These are phyloP conservation scores for Cephus cinctus DNA, from an alignment of 1,140 invertebrate genomes.

Conservation along the genomic window DNA sequence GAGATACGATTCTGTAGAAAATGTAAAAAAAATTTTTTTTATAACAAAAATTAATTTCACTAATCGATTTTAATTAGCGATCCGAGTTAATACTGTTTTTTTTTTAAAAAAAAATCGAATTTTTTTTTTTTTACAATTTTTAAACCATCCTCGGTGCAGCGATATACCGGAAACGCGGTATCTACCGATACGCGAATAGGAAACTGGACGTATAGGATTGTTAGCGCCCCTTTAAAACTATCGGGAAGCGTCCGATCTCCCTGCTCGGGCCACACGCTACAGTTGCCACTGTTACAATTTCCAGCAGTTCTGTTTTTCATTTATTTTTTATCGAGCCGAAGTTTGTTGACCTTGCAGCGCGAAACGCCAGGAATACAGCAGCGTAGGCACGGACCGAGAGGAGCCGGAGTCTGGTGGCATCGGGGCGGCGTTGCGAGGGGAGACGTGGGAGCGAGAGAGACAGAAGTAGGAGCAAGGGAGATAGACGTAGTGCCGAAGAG, in stretches of 20 bases:
- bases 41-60: no score
- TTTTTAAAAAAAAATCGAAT: no score
- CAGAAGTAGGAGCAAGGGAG: background rate
- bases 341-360: conserved; percentile 39
- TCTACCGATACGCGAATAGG: no score
- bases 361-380: conserved; percentile 39
- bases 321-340: conserved; percentile 39
- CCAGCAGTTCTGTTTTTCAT: conserved; percentile 36
- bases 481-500: background rate
- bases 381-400: conserved; percentile 18
- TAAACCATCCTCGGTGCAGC: no score
- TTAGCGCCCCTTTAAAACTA: conserved; percentile 16
- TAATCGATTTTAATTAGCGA: no score
- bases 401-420: conserved; percentile 10
- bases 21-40: no score
- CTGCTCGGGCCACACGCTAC: background rate
- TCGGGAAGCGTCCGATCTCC: background rate
- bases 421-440: conserved; percentile 9
- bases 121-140: no score
- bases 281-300: conserved; percentile 38
- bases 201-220: no score
- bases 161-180: no score
- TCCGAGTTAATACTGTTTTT: no score
- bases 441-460: background rate
- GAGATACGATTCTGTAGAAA: no score